Percentiles rank a stretch among this genome's conserved stretches.
phyloP scores from a whole-genome alignment of 2,888 invertebrate genomes.

The Tubulanus polymorphus region DNA sequence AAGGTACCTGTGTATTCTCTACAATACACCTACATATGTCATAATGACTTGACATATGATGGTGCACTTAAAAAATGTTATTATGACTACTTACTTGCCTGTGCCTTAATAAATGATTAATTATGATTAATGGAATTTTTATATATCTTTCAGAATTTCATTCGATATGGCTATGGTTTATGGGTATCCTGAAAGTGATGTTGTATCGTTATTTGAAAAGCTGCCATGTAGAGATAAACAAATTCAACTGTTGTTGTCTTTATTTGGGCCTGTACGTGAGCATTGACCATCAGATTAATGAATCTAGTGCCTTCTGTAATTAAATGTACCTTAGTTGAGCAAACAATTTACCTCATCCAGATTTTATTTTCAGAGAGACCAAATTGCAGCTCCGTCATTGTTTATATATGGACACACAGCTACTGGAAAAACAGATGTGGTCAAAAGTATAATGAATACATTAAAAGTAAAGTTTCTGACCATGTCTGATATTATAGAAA shows the following conservation, averaged over 20 bases:
- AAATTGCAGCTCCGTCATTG: conserved; percentile 57
- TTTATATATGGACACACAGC: conserved; percentile 80
- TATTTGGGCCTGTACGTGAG: conserved; percentile 28
- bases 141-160: no score
- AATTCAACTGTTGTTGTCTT: conserved; percentile 21
- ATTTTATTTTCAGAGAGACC: conserved; percentile 25
- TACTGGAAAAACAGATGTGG: conserved; percentile 75
- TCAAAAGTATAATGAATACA: conserved; percentile 61
- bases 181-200: not conserved
- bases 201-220: not conserved
- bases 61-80: no score
- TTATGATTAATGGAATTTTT: no score
- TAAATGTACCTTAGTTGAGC: not conserved
- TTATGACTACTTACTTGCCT: no score
- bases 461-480: conserved; percentile 60
- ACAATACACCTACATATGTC: no score
- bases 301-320: not conserved
- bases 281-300: not conserved
- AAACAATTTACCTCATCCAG: not conserved
- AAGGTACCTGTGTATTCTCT: no score
- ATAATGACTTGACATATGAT: no score
- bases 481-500: no score
- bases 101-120: no score
- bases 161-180: no score
- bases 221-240: conserved; percentile 26